Evolutionary conservation across 1,140 invertebrate genomes (phyloP).

Genomic region (Diachasma alloeum): DNA sequence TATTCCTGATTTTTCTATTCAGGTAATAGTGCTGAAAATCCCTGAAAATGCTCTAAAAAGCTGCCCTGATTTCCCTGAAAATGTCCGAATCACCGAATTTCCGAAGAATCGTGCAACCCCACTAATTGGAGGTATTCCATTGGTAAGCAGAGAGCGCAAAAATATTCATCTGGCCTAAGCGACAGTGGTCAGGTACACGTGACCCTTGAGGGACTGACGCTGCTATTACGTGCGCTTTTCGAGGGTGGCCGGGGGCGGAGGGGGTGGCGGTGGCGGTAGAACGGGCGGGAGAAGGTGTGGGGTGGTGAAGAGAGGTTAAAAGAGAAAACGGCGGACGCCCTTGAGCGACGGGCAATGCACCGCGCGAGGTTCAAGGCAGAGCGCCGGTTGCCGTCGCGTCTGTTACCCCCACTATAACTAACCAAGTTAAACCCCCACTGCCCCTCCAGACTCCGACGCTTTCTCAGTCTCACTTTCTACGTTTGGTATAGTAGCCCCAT

Average conservation of each 20-base stretch:
- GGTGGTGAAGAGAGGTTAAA: constrained; percentile 30
- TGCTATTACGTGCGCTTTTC: background rate
- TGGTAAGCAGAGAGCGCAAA: too few relatives aligned
- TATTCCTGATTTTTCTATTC: too few relatives aligned
- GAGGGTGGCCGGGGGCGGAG: constrained; percentile 17
- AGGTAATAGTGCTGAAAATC: too few relatives aligned
- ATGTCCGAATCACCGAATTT: too few relatives aligned
- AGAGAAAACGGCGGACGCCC: constrained; percentile 59
- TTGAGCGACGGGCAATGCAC: constrained; percentile 67
- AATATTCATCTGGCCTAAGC: background rate
- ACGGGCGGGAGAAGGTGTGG: constrained; percentile 26
- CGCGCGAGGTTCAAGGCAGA: constrained; percentile 66
- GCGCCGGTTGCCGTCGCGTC: constrained; percentile 59
- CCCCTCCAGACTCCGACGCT: constrained; percentile 4
- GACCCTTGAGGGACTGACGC: background rate
- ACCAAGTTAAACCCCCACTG: background rate
- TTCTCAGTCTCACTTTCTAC: constrained; percentile 7
- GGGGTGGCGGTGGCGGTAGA: constrained; percentile 23
- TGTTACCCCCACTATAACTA: constrained; percentile 35
- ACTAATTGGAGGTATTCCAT: too few relatives aligned
- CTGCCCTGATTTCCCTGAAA: too few relatives aligned
- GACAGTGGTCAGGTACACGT: background rate
- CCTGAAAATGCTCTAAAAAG: too few relatives aligned
- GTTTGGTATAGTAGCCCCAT: background rate
- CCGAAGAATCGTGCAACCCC: too few relatives aligned